Evolutionary conservation across 2,888 invertebrate species (phyloP), one percentile per base, ranked within the genome.

Genomic region (Spisula subtruncata): DNA sequence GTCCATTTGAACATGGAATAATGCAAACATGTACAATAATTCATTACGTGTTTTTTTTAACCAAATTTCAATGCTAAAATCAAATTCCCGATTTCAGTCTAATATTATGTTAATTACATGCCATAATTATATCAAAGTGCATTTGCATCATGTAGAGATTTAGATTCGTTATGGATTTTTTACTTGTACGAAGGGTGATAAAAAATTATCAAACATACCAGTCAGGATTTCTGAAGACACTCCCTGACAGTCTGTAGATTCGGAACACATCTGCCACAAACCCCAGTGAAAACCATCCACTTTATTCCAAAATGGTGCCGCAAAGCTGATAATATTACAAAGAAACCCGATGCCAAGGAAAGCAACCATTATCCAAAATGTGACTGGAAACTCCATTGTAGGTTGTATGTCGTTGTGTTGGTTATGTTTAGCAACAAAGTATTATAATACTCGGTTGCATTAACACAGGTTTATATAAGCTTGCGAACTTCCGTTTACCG

Each of bases 271-370:
- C 83, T 87, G 90, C 92, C 92, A 92, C 14, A 92, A 56, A 18
- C 92, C 92, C 90, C 90, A 89, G 35, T 82, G 75, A 51, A 89
- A 66, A 5, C 66, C 56, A 20, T 81, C 80, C 18, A 48, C n/a
- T 25, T 48, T 51, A 41, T 92, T 92, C 92, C 92, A 92, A 60
- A 83, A 79, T 18, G 92, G 92, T 1, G 81, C 81, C n/a, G 81
- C 32, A 81, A 89, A 90, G 79, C 90, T 85, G n/a, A 89, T 75
- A 14, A 89, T 18, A 48, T 90, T 82, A 0, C 81, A 32, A 87
- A 82, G 14, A 48, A 51, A 85, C 5, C 85, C 85, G n/a, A 56
- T 54, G 41, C 51, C n/a, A 32, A 85, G 32, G 56, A 85, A 56
- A 20, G 56, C 80, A 12, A 60, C 41, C 16, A 79, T 5, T 20